phyloP scores from a whole-genome alignment of 2,797 vertebrate species.

The Tenualosa ilisha region DNA sequence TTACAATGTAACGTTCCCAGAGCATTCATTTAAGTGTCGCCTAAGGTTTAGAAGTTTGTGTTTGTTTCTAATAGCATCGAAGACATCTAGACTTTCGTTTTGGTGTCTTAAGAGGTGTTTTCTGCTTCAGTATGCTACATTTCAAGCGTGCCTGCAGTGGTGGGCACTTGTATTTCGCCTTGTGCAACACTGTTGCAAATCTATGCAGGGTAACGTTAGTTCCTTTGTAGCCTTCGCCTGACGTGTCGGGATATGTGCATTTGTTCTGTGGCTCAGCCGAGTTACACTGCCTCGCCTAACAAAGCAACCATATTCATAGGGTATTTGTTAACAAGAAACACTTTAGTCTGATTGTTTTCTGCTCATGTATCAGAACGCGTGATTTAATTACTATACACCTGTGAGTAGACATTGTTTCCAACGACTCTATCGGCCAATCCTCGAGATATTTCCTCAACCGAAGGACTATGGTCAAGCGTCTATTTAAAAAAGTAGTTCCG shows the following conservation, averaged over 20 bases:
- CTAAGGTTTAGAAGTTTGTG: neutral
- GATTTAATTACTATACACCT: neutral
- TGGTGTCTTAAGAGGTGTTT: neutral
- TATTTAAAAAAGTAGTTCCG: constrained; percentile 97
- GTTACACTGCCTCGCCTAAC: neutral
- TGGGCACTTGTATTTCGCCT: neutral
- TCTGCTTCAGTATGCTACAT: neutral
- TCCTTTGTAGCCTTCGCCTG: neutral
- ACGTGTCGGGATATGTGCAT: constrained; percentile 1
- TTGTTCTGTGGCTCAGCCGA: neutral
- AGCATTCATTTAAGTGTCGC: too few species aligned
- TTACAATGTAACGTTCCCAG: neutral
- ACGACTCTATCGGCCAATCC: neutral
- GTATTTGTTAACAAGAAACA: neutral
- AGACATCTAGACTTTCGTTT: neutral
- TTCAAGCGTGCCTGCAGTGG: neutral
- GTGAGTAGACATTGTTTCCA: neutral
- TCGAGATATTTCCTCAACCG: neutral
- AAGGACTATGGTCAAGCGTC: constrained; percentile 65
- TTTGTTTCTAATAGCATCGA: neutral
- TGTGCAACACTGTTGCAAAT: neutral
- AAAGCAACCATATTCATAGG: neutral
- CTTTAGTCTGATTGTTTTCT: neutral
- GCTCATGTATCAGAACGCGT: neutral
- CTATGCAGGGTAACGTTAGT: too few species aligned